Conservation (phyloP, 2,888 invertebrate species). For the Minunthozetes semirufus region DNA sequence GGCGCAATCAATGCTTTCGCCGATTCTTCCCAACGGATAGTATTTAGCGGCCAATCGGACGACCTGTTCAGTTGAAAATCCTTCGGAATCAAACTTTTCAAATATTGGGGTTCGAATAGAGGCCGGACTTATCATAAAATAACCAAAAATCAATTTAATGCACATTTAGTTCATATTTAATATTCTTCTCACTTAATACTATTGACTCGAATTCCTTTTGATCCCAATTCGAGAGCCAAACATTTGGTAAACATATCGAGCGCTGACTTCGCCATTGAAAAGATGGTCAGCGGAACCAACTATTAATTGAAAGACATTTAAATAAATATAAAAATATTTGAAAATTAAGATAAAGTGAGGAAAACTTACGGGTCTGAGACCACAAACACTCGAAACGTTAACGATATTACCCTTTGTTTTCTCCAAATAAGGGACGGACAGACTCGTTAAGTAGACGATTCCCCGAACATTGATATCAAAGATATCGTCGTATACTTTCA, state of each 20-base stretch:
- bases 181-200: slow-evolving; percentile 29
- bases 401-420: slow-evolving; percentile 32
- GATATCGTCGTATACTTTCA: slow-evolving; percentile 24
- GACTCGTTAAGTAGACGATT: slow-evolving; percentile 4
- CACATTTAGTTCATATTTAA: neutral
- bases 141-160: neutral
- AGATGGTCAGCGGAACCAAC: neutral
- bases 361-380: neutral
- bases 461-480: slow-evolving; percentile 20
- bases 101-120: slow-evolving; percentile 29
- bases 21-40: slow-evolving; percentile 32
- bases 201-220: slow-evolving; percentile 31
- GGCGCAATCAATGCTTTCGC: slow-evolving; percentile 35
- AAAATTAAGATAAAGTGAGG: neutral
- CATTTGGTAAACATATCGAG: slow-evolving; percentile 35
- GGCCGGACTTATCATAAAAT: slow-evolving; percentile 8
- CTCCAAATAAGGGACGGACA: slow-evolving; percentile 31
- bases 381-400: neutral
- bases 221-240: slow-evolving; percentile 34
- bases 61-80: neutral
- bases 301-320: neutral
- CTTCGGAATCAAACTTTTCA: neutral
- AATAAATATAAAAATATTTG: neutral
- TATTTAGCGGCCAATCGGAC: neutral
- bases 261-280: slow-evolving; percentile 16